phyloP scores from a whole-genome alignment of 2,888 invertebrate species.

The Epinotia nisella region DNA sequence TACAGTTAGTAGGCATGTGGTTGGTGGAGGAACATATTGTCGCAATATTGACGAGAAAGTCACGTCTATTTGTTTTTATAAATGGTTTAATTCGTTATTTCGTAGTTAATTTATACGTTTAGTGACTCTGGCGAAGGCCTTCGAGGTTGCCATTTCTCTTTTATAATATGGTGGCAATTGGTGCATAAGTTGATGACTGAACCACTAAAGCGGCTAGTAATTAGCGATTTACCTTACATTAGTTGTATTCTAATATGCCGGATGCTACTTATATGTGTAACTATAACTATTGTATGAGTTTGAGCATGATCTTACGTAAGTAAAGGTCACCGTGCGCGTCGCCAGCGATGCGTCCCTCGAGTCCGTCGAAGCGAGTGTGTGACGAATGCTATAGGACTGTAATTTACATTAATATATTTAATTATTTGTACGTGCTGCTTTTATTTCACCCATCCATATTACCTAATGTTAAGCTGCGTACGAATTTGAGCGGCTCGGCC shows the following conservation, averaged over 20 bases:
- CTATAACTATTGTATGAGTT: background rate
- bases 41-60: no score
- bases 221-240: background rate
- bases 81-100: no score
- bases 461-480: no score
- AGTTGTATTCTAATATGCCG: background rate
- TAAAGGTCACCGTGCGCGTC: background rate
- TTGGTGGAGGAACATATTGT: no score
- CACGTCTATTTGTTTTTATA: no score
- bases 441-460: background rate
- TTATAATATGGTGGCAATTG: no score
- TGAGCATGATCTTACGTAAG: constrained; percentile 30
- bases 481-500: no score
- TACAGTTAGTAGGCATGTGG: no score
- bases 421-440: constrained; percentile 36
- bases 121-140: no score
- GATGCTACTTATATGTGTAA: background rate
- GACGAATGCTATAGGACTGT: constrained; percentile 42
- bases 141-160: no score
- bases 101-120: no score
- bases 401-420: constrained; percentile 45
- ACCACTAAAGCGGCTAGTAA: background rate
- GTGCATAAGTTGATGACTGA: background rate
- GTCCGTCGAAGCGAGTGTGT: constrained; percentile 31
- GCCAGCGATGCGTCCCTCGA: constrained; percentile 27